Conservation (phyloP, 2,797 vertebrate genomes). For the Cirrhinus mrigala region DNA sequence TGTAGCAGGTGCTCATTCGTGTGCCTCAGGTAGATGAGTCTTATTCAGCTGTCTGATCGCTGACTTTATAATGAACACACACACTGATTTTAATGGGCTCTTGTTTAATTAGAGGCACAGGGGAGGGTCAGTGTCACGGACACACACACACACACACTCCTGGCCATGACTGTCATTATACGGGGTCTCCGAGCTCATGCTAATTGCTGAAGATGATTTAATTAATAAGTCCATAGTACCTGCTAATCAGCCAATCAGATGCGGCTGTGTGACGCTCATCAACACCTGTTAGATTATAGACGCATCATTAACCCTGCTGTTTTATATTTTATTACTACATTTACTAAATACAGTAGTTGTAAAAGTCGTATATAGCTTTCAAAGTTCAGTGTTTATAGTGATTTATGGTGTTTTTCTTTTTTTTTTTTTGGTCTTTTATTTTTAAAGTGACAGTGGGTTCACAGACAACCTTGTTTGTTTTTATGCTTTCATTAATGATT, state of each 20-base stretch:
- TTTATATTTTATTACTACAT: constrained; percentile 38
- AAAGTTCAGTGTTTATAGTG: too few species aligned
- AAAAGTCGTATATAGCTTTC: neutral
- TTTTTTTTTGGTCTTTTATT: too few species aligned
- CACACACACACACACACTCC: constrained; percentile 77
- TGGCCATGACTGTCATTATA: constrained; percentile 71
- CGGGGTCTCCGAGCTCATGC: constrained; percentile 70
- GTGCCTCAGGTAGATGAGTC: constrained; percentile 54
- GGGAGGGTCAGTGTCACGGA: constrained; percentile 77
- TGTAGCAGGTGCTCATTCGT: neutral
- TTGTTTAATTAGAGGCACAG: constrained; percentile 81
- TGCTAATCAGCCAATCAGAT: neutral
- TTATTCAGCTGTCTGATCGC: constrained; percentile 61
- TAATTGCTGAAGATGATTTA: constrained; percentile 81
- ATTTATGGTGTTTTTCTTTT: neutral
- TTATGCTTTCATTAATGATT: constrained; percentile 45
- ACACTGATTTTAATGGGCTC: constrained; percentile 83
- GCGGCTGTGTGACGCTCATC: constrained; percentile 72
- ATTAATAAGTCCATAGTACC: constrained; percentile 65
- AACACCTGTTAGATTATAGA: neutral
- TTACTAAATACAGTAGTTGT: neutral
- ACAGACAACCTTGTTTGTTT: constrained; percentile 38
- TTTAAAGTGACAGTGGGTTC: constrained; percentile 7
- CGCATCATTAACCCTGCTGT: constrained; percentile 60
- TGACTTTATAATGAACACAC: constrained; percentile 66